A percentile compares a stretch with the other conserved stretches of the same genome.
Evolutionary conservation across 1,140 invertebrate species (phyloP).

Genomic region (Rhagoletis pomonella): DNA sequence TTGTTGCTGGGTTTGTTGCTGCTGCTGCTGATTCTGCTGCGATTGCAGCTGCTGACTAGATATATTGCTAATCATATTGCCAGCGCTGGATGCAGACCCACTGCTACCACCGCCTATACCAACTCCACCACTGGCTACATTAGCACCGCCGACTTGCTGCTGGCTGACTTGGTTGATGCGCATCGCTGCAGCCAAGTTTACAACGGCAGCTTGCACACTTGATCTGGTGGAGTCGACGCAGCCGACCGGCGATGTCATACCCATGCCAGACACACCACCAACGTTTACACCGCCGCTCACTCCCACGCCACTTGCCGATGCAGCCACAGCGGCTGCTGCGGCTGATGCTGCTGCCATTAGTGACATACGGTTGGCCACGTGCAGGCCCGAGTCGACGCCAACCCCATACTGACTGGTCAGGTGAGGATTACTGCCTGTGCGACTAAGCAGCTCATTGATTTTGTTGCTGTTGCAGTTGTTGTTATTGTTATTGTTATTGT

Average conservation of each 20-base stretch:
- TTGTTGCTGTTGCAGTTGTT: constrained; percentile 55
- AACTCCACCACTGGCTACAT: constrained; percentile 32
- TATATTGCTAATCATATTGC: constrained; percentile 53
- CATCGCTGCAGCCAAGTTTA: constrained; percentile 87
- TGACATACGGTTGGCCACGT: constrained; percentile 82
- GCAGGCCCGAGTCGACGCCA: constrained; percentile 77
- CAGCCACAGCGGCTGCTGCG: constrained; percentile 76
- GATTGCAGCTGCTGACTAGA: constrained; percentile 76
- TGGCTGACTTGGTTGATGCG: constrained; percentile 77
- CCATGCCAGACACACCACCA: constrained; percentile 61
- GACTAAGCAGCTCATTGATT: constrained; percentile 61
- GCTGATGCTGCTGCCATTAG: constrained; percentile 80
- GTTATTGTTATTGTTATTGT: constrained; percentile 69
- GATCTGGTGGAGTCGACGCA: constrained; percentile 73
- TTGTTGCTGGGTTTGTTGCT: background rate
- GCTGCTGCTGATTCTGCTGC: constrained; percentile 75
- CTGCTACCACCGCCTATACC: constrained; percentile 56
- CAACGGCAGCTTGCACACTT: constrained; percentile 83
- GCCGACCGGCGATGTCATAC: constrained; percentile 64
- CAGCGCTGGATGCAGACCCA: constrained; percentile 37
- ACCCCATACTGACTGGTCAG: constrained; percentile 80
- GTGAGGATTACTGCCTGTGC: constrained; percentile 50
- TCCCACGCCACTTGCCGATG: constrained; percentile 73
- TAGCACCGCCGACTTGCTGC: constrained; percentile 48
- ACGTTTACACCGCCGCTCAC: constrained; percentile 75